phyloP scores from a whole-genome alignment of 2,797 vertebrate genomes.

The Sibirionetta formosa region DNA sequence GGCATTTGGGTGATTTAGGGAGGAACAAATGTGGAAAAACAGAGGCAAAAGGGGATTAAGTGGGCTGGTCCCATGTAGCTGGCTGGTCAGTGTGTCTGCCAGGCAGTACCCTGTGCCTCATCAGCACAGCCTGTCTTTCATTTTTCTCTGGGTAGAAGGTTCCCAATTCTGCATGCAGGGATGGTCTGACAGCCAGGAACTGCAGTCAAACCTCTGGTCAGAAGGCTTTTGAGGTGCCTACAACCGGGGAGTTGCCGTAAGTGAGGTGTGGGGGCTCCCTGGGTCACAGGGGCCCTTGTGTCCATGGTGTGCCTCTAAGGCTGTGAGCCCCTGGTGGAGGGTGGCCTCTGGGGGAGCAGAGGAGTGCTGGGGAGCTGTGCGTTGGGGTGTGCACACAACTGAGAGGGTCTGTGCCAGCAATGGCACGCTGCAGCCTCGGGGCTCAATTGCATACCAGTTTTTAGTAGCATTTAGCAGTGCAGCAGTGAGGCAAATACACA shows the following conservation, averaged over 20 bases:
- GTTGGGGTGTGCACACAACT: rapidly evolving
- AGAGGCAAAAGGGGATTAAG: neutral
- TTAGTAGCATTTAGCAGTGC: neutral
- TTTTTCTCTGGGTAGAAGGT: neutral
- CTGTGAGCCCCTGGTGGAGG: neutral
- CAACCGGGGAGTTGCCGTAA: too few species aligned
- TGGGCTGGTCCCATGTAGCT: neutral
- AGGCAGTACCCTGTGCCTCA: neutral
- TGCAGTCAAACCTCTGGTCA: rapidly evolving
- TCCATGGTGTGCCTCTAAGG: neutral
- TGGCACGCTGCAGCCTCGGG: rapidly evolving
- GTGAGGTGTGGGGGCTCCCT: neutral
- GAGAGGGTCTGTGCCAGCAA: neutral
- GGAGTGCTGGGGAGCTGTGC: neutral
- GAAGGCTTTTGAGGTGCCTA: neutral
- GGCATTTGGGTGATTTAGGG: neutral
- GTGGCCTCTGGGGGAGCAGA: neutral
- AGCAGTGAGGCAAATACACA: neutral
- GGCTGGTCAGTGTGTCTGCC: neutral
- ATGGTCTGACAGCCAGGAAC: neutral
- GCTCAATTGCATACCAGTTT: neutral
- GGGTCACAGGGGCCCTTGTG: rapidly evolving
- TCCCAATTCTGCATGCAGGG: neutral
- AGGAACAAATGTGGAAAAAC: neutral
- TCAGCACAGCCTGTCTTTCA: neutral